phyloP scores from a whole-genome alignment of 2,797 vertebrate species.

The Peromyscus melanophrys region DNA sequence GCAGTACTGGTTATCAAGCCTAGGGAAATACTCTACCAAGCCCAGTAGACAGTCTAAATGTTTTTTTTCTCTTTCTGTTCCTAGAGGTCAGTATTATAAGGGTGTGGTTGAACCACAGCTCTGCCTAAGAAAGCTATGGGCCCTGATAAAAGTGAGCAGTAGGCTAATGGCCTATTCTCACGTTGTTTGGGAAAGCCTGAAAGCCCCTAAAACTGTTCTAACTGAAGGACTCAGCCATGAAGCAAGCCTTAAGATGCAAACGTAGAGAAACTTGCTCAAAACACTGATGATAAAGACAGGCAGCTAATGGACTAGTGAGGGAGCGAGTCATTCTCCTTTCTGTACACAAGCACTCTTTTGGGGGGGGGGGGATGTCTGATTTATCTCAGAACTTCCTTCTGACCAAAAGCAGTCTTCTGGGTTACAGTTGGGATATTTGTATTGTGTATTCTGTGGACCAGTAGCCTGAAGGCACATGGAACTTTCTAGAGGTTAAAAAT shows the following conservation, averaged over 20 bases:
- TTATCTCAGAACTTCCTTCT: not conserved
- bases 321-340: not conserved
- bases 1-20: not conserved
- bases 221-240: not conserved
- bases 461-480: not conserved
- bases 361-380: not conserved
- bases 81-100: not conserved
- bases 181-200: not conserved
- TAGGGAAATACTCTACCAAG: not conserved
- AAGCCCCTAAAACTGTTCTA: not conserved
- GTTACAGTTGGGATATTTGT: not conserved
- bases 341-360: not conserved
- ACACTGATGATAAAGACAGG: not conserved
- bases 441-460: not conserved
- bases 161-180: not conserved
- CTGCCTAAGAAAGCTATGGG: not conserved
- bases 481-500: conserved; percentile 17
- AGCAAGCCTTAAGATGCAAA: not conserved
- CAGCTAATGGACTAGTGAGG: not conserved
- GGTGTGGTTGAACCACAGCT: conserved; percentile 8
- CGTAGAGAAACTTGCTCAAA: not conserved
- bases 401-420: not conserved
- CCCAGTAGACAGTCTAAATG: not conserved
- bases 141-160: not conserved
- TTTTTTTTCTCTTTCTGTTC: conserved; percentile 25